These are phyloP conservation scores for Lophotis ruficrista DNA, from an alignment of 2,113 vertebrate genomes.

Conservation along the genomic window DNA sequence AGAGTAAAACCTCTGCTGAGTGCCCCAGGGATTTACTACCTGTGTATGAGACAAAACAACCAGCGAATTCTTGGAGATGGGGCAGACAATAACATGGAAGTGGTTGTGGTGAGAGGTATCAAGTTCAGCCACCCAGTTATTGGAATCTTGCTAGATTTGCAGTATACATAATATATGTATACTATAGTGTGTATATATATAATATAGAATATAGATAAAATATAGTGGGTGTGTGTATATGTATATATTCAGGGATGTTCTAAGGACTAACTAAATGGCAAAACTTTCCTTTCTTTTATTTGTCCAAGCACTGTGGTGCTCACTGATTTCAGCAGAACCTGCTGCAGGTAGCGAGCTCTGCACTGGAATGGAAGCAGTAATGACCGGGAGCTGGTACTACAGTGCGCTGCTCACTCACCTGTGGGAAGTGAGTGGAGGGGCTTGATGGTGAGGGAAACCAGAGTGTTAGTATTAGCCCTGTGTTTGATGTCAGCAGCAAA, in stretches of 20 bases:
- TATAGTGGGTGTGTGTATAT: too few species aligned
- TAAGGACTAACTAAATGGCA: neutral
- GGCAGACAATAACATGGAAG: neutral
- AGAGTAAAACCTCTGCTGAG: neutral
- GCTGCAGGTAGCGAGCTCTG: neutral
- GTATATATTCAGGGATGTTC: neutral
- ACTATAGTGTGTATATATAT: too few species aligned
- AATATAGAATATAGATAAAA: too few species aligned
- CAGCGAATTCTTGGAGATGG: neutral
- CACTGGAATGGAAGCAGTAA: neutral
- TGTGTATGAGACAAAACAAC: neutral
- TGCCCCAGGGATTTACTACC: neutral
- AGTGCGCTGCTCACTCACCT: accelerated
- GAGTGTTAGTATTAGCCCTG: neutral
- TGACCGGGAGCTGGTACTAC: neutral
- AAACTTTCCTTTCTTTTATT: neutral
- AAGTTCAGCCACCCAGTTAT: neutral
- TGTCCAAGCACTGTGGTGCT: neutral
- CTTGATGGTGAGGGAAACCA: neutral
- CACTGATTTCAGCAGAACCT: neutral
- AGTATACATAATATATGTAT: too few species aligned
- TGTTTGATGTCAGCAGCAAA: neutral
- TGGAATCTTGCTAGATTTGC: neutral
- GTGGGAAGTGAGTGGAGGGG: neutral
- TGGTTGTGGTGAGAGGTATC: neutral